These are phyloP conservation scores for Oncorhynchus mykiss DNA, from an alignment of 2,113 vertebrate species.

Conservation along the genomic window DNA sequence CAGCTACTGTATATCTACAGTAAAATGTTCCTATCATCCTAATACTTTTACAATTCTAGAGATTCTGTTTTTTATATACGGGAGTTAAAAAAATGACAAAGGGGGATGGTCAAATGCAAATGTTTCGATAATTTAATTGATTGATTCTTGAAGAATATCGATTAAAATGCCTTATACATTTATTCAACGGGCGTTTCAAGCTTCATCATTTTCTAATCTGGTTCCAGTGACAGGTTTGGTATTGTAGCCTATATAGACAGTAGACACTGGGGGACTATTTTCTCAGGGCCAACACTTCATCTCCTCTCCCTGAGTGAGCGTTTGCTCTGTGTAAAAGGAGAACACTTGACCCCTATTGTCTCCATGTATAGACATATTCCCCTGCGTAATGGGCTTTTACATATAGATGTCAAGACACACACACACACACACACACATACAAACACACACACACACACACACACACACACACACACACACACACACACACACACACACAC, in stretches of 20 bases:
- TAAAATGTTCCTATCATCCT: too few relatives aligned
- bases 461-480: constrained; percentile 8
- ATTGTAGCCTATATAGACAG: background rate
- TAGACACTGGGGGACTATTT: background rate
- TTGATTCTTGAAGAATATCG: too few relatives aligned
- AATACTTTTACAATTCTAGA: too few relatives aligned
- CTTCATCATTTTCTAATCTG: background rate
- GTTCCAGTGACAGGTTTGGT: constrained; percentile 28
- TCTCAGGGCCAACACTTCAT: constrained; percentile 7
- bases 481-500: background rate
- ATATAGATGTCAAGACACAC: constrained; percentile 47
- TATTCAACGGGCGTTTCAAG: background rate
- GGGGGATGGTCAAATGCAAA: too few relatives aligned
- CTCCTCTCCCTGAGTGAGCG: constrained; percentile 43
- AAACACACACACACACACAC: constrained; percentile 12
- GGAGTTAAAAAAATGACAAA: too few relatives aligned
- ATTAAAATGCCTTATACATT: too few relatives aligned
- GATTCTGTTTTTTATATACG: too few relatives aligned
- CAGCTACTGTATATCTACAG: too few relatives aligned
- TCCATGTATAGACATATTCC: constrained; percentile 48
- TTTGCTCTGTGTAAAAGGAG: constrained; percentile 7
- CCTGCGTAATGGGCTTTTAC: constrained; percentile 18
- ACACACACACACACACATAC: constrained; percentile 15
- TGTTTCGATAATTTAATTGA: too few relatives aligned
- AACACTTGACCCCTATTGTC: constrained; percentile 55